Percentiles rank a stretch among this genome's conserved stretches.
Evolutionary conservation across 2,113 vertebrate genomes (phyloP).

Genomic region (Corvus cornix): DNA sequence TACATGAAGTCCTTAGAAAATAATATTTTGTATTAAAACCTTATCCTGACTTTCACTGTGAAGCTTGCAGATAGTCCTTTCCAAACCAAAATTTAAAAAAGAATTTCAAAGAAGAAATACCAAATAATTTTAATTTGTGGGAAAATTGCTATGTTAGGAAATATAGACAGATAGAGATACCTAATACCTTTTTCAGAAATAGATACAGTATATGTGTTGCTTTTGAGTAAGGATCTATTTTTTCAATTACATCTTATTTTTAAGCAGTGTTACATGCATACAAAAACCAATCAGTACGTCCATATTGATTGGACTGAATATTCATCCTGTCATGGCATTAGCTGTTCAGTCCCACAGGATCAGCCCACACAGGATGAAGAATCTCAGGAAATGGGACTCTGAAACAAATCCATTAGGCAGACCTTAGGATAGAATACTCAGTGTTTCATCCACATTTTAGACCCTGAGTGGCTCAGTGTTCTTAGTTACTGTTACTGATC

Average conservation of each 20-base stretch:
- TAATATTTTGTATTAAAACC: not conserved
- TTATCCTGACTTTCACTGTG: not conserved
- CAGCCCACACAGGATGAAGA: not conserved
- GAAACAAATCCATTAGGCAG: not conserved
- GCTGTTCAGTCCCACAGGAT: not conserved
- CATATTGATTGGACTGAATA: not conserved
- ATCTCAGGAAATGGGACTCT: not conserved
- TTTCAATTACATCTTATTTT: not conserved
- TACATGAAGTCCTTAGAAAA: not conserved
- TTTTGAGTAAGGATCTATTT: not conserved
- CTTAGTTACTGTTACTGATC: fast-evolving
- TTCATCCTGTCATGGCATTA: not conserved
- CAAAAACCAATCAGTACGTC: fast-evolving
- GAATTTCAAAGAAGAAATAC: not conserved
- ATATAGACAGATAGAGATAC: not conserved
- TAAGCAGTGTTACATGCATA: not conserved
- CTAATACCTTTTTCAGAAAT: not conserved
- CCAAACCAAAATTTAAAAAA: not conserved
- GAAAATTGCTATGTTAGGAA: not conserved
- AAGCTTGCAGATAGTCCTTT: not conserved
- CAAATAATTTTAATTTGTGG: not conserved
- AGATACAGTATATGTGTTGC: not conserved
- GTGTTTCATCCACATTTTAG: not conserved
- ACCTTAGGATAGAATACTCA: not conserved
- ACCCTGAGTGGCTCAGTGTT: not conserved